A percentile compares a stretch with the other conserved stretches of the same genome.
These are phyloP conservation scores for Eulemur coronatus DNA, from an alignment of 2,797 vertebrate genomes.

Conservation along the genomic window DNA sequence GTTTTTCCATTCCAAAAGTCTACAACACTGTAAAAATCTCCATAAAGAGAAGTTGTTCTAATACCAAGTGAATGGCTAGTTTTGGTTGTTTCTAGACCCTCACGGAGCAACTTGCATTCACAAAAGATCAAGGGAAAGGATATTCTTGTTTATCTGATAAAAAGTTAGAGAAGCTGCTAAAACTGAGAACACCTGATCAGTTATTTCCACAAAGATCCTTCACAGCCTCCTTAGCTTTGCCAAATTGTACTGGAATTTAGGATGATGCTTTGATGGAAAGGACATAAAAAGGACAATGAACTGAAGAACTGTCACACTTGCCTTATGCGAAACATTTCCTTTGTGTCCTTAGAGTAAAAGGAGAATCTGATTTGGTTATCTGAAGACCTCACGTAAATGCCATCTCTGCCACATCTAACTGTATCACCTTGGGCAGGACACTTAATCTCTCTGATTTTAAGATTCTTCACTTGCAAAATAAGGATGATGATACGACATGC, in stretches of 20 bases:
- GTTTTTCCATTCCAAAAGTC: neutral
- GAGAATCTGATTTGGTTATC: neutral
- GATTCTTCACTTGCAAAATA: neutral
- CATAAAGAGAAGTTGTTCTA: neutral
- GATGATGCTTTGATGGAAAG: neutral
- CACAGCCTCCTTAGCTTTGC: neutral
- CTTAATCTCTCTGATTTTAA: neutral
- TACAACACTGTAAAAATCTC: neutral
- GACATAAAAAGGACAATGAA: neutral
- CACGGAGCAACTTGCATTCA: neutral
- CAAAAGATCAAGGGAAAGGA: slow-evolving; percentile 33
- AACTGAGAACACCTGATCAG: neutral
- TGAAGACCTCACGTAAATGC: neutral
- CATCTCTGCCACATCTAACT: neutral
- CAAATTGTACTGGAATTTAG: neutral
- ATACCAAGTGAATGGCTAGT: neutral
- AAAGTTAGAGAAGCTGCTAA: neutral
- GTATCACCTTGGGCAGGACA: neutral
- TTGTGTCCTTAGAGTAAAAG: neutral
- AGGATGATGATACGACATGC: neutral
- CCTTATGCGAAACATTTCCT: neutral
- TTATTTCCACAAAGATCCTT: neutral
- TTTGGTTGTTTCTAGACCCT: neutral
- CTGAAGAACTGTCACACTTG: neutral
- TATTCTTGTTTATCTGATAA: neutral